Base-by-base conservation (phyloP, 2,113 vertebrate genomes). In the Hemichromis elongatus region DNA sequence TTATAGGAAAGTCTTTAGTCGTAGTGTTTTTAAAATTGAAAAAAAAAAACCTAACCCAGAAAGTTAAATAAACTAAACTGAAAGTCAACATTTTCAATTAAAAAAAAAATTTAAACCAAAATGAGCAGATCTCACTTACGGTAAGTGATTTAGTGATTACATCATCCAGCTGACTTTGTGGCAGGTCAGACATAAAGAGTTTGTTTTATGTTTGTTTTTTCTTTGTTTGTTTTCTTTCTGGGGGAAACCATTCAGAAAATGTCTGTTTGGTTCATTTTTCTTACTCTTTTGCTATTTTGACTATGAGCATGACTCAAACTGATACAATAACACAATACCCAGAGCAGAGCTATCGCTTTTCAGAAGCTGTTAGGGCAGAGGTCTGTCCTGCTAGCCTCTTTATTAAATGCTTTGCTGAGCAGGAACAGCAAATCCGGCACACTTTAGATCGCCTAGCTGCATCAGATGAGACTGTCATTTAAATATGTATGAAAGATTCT, bases 401-500 rank as follows among this genome's bases (percentile, higher is more conserved):
- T 6, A 19, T 66, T 28, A 88, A 82, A 78, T 16, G 33, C 59
- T 45, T 40, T 21, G 26, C 16, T 54, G 42, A 79, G 35, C 12
- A 63, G n/a, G 80, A 83, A 56, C 50, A n/a, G 45, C 26, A 75
- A 52, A 52, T 75, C 50, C 33, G 37, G 7, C n/a, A 19, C 12
- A 52, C n/a, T 56, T 21, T 10, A 75, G 35, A 37, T 55, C 10
- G 5, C 9, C 52, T 35, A 9, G 21, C 18, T 82, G 40, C 53
- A 63, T 86, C 35, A 85, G 50, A 53, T 80, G 40, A 84, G 24
- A 42, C 16, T 79, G 16, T 81, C 26, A 81, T 87, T 85, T 78
- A 63, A 90, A 85, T 47, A 61, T 5, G 47, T 82, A 40, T 68
- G 79, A 80, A 86, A 54, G 11, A 21, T 4, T 77, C 89, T 88